Evolutionary conservation across 2,797 vertebrate species (phyloP), one percentile per base, ranked within the genome.

Genomic region (Sebastes hubbsi): DNA sequence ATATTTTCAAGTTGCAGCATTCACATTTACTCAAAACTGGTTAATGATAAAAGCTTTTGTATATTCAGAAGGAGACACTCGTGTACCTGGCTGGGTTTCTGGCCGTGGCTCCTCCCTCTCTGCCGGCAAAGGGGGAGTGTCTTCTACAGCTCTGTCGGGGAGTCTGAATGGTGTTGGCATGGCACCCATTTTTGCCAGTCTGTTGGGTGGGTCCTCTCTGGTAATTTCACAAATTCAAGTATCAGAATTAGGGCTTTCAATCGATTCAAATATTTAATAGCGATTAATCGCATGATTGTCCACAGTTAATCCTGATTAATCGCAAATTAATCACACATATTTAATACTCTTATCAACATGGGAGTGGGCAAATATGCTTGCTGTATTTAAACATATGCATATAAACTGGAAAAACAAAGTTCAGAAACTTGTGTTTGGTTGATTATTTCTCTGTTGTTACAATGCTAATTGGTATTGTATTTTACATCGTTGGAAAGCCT

Each of bases 171-270:
- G 97, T 0, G 98, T 99, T 8, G 98, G 96, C 92, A 94, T 96
- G 49, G 97, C 97, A 0, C 98, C 98, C 96, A 98, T 98, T 87
- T 96, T 98, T 32, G 96, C 94, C 92, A 99, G 83, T 86, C 97
- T 94, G 89, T 72, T 96, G 6, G 96, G 91, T 0, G 96, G 89
- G 7, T 98, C 98, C 68, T 98, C 97, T 92, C 97, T 99, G 77
- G 64, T 74, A 87, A 84, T 73, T 75, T 56, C 29, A 73, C 20
- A 79, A 46, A 55, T 64, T 58, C 5, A 72, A n/a, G 46, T 13
- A 54, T 56, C 7, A 76, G 10, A 52, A 52, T 52, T 18, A 18
- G 42, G 14, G 6, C 42, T 46, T 16, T 46, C 6, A 46, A 46
- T 16, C 14, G 14, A 46, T 46, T 16, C 3, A 46, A 46, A 46